phyloP scores from a whole-genome alignment of 2,113 vertebrate genomes.

The Nannobrachium achirus region DNA sequence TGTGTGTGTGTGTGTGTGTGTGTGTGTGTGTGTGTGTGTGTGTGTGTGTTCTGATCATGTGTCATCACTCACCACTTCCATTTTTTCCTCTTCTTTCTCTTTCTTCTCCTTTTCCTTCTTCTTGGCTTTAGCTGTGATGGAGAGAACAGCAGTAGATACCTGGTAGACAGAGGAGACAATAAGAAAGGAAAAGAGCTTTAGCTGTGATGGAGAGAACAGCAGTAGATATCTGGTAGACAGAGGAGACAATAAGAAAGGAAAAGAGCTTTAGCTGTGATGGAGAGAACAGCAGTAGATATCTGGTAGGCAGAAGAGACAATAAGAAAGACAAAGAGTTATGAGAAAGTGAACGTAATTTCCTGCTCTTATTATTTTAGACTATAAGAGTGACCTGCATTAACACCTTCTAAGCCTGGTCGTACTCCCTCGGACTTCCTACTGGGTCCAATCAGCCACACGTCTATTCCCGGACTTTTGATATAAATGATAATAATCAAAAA shows the following conservation, averaged over 20 bases:
- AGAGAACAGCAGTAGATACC: conserved; percentile 98
- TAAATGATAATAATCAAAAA: too few relatives aligned
- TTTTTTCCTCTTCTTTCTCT: conserved; percentile 93
- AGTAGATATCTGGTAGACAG: conserved; percentile 88
- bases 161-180: conserved; percentile 56
- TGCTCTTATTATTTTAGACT: too few relatives aligned
- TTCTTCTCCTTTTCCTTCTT: conserved; percentile 98
- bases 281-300: conserved; percentile 98
- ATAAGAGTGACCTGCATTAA: too few relatives aligned
- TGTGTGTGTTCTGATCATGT: not conserved
- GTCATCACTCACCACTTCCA: conserved; percentile 92
- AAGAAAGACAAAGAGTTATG: conserved; percentile 43
- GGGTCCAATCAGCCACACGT: too few relatives aligned
- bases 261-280: conserved; percentile 95
- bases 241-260: conserved; percentile 12
- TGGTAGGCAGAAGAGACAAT: conserved; percentile 56
- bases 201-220: conserved; percentile 98
- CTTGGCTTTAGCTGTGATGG: conserved; percentile 99
- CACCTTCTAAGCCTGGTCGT: too few relatives aligned
- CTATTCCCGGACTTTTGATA: too few relatives aligned
- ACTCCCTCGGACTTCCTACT: too few relatives aligned
- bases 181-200: conserved; percentile 79
- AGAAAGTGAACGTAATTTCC: too few relatives aligned
- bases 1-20: not conserved
- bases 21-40: not conserved